A percentile compares a stretch with the other conserved stretches of the same genome.
Conservation (phyloP, 2,797 vertebrate species). For the Acrocephalus scirpaceus region DNA sequence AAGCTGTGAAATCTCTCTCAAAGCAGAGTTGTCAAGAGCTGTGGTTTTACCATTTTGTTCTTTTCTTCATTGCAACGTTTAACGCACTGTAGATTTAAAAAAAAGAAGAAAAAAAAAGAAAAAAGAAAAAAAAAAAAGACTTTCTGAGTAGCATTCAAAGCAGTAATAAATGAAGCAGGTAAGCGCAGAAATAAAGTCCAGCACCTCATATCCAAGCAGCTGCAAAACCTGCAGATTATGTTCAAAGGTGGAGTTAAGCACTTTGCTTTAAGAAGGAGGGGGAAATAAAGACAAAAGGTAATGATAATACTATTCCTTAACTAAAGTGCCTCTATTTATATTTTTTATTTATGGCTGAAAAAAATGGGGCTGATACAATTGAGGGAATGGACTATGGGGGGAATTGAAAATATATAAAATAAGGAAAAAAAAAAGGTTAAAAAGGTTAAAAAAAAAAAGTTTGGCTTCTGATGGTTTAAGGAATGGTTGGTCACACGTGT, state of each 20-base stretch:
- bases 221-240: constrained; percentile 21
- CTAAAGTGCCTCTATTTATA: constrained; percentile 83
- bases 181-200: constrained; percentile 16
- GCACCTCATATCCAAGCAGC: constrained; percentile 25
- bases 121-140: background rate
- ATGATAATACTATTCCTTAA: constrained; percentile 76
- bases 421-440: background rate
- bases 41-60: constrained; percentile 65
- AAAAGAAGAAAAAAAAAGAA: background rate
- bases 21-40: constrained; percentile 72
- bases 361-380: constrained; percentile 67
- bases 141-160: constrained; percentile 63
- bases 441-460: background rate
- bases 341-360: constrained; percentile 76
- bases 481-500: constrained; percentile 49
- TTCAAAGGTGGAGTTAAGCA: constrained; percentile 48
- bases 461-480: constrained; percentile 67
- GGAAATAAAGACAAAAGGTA: constrained; percentile 58
- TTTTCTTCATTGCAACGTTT: constrained; percentile 63
- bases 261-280: constrained; percentile 59
- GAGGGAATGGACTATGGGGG: constrained; percentile 53
- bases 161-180: constrained; percentile 59
- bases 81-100: constrained; percentile 43
- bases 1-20: constrained; percentile 80
- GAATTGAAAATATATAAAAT: background rate